Conservation (phyloP, 1,140 invertebrate species). For the Elymnias hypermnestra region DNA sequence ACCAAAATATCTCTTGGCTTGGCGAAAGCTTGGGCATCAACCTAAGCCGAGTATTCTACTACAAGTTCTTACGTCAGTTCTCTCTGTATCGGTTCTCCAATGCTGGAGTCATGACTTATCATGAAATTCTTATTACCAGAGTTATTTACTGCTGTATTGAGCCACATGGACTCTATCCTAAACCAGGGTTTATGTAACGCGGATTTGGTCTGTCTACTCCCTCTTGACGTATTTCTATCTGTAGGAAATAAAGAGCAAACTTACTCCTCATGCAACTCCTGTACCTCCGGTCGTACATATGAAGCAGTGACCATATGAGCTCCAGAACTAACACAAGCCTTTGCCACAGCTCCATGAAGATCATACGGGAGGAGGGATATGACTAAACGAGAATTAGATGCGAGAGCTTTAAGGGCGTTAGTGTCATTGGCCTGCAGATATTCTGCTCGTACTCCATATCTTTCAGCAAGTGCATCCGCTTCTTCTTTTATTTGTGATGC, state of each 20-base stretch:
- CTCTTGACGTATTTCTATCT: neutral
- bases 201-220: too few species aligned
- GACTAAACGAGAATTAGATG: conserved; percentile 57
- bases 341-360: conserved; percentile 90
- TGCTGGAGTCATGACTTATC: too few species aligned
- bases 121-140: too few species aligned
- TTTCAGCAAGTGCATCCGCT: conserved; percentile 86
- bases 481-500: conserved; percentile 93
- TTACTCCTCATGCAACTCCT: conserved; percentile 86
- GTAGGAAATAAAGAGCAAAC: conserved; percentile 32
- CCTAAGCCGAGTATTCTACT: too few species aligned
- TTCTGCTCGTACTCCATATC: conserved; percentile 88
- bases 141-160: too few species aligned
- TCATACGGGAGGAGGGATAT: conserved; percentile 96
- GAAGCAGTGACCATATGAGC: conserved; percentile 98
- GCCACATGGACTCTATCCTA: too few species aligned
- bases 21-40: too few species aligned
- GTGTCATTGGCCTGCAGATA: conserved; percentile 88
- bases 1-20: too few species aligned
- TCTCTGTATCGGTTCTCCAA: too few species aligned
- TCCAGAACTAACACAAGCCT: conserved; percentile 89
- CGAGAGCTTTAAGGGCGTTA: conserved; percentile 60
- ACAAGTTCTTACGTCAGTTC: too few species aligned
- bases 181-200: too few species aligned
- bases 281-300: conserved; percentile 92